phyloP scores from a whole-genome alignment of 1,140 invertebrate species.

The Drosophila tani region DNA sequence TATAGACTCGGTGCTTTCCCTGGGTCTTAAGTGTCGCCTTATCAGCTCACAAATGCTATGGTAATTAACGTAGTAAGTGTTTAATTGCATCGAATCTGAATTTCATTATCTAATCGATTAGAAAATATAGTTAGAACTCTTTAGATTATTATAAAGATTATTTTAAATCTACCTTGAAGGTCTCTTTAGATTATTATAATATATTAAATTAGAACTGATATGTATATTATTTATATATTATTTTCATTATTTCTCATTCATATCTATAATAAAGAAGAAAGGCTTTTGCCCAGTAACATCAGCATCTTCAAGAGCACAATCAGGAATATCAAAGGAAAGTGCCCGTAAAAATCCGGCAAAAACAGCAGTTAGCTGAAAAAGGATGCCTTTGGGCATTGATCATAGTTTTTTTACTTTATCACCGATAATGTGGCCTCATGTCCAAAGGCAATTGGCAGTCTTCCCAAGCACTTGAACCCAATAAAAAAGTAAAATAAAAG shows the following conservation, averaged over 20 bases:
- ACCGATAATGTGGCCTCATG: conserved; percentile 26
- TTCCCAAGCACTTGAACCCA: conserved; percentile 33
- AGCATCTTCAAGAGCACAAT: background rate
- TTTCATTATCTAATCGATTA: background rate
- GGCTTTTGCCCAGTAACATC: background rate
- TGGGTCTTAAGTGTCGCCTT: conserved; percentile 4
- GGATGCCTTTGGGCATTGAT: conserved; percentile 10
- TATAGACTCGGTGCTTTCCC: conserved; percentile 19
- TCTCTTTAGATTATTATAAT: too few species aligned
- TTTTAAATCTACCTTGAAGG: too few species aligned
- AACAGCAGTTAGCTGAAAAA: background rate
- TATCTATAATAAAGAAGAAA: too few species aligned
- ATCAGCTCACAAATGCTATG: conserved; percentile 9
- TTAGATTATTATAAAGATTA: background rate
- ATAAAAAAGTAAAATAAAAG: conserved; percentile 7
- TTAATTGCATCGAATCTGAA: background rate
- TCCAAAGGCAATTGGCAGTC: conserved; percentile 28
- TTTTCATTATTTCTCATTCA: too few species aligned
- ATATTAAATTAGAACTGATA: too few species aligned
- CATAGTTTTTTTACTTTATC: conserved; percentile 20
- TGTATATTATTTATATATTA: too few species aligned
- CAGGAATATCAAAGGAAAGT: background rate
- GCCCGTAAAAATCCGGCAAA: conserved; percentile 17
- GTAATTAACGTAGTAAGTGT: background rate
- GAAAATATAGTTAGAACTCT: background rate